Conservation (phyloP, 2,113 vertebrate species). For the Pimephales promelas region DNA sequence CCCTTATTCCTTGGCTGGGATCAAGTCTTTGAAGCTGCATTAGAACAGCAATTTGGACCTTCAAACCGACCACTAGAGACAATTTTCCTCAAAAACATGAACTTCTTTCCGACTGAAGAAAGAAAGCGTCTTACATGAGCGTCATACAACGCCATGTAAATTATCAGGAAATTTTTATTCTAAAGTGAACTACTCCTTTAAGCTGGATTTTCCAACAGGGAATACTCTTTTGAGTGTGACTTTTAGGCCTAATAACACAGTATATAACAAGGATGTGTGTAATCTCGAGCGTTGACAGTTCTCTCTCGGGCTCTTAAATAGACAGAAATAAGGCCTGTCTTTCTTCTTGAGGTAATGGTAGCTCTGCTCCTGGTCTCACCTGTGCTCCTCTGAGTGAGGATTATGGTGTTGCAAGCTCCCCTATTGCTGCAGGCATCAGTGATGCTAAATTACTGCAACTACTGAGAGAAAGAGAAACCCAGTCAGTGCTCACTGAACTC, state of each 20-base stretch:
- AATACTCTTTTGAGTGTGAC: neutral
- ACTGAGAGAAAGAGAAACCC: neutral
- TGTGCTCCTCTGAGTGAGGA: conserved; percentile 18
- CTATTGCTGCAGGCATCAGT: conserved; percentile 24
- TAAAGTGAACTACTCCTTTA: no score
- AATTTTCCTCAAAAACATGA: no score
- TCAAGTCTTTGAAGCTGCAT: no score
- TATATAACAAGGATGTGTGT: neutral
- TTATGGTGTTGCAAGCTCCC: neutral
- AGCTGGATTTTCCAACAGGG: neutral
- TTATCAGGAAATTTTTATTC: no score
- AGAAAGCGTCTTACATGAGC: no score
- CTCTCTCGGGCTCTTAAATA: conserved; percentile 15
- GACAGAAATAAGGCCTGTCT: conserved; percentile 14
- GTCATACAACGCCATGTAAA: no score
- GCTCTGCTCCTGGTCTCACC: conserved; percentile 25
- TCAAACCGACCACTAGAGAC: no score
- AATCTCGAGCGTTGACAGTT: neutral
- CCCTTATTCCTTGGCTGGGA: no score
- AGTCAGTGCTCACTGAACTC: neutral
- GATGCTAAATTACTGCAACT: conserved; percentile 31
- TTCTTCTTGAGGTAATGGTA: conserved; percentile 20
- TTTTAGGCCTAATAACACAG: neutral
- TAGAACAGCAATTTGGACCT: no score
- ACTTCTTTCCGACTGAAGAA: no score